Evolutionary conservation across 2,113 vertebrate species (phyloP).

Genomic region (Marcusenius ussheri): DNA sequence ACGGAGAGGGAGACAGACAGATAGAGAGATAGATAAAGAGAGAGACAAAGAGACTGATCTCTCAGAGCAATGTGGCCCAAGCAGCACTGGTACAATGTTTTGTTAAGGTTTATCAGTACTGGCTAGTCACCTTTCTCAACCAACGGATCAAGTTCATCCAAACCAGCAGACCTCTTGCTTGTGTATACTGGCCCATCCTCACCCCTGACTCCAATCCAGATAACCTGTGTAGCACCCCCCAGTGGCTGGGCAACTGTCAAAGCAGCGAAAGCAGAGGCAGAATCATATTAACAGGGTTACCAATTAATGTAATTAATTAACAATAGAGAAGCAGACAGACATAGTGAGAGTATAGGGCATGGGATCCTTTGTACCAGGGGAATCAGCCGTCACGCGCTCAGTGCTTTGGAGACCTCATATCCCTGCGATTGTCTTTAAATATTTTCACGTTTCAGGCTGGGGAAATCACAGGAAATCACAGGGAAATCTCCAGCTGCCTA

Average conservation of each 20-base stretch:
- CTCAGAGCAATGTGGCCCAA: not conserved
- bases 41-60: not conserved
- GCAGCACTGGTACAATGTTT: not conserved
- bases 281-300: not conserved
- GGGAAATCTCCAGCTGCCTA: not conserved
- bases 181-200: not conserved
- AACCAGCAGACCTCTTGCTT: not conserved
- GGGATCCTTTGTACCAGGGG: not conserved
- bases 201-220: not conserved
- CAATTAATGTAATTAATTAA: conserved; percentile 13
- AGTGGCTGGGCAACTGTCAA: not conserved
- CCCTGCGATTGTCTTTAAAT: not conserved
- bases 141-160: not conserved
- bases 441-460: not conserved
- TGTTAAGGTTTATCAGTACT: not conserved
- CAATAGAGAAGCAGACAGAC: not conserved
- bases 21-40: not conserved
- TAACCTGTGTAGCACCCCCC: not conserved
- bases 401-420: not conserved
- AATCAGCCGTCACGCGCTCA: not conserved
- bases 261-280: not conserved
- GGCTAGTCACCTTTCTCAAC: not conserved
- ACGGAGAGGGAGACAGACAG: not conserved
- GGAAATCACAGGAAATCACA: conserved; percentile 1
- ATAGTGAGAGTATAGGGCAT: not conserved